A percentile compares a stretch with the other conserved stretches of the same genome.
phyloP scores from a whole-genome alignment of 2,797 vertebrate species.

The Morelia viridis region DNA sequence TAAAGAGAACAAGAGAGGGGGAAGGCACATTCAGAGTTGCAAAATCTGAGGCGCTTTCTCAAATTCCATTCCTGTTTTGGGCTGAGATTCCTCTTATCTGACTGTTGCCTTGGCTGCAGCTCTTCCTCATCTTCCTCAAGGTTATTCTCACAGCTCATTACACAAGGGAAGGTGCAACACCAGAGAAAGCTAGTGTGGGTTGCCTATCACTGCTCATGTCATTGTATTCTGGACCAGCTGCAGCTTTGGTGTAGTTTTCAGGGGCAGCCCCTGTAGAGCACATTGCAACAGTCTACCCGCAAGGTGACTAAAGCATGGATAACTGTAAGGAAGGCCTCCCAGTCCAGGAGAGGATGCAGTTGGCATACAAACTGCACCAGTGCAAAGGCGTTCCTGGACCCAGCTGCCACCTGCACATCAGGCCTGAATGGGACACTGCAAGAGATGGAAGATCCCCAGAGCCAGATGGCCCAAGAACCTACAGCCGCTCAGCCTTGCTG shows the following conservation, averaged over 20 bases:
- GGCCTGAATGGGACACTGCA: background rate
- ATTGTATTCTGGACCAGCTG: background rate
- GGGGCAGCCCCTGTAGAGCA: background rate
- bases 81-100: background rate
- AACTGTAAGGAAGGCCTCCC: background rate
- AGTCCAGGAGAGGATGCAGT: background rate
- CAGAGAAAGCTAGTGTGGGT: background rate
- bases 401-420: background rate
- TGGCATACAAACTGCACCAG: background rate
- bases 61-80: background rate
- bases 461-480: background rate
- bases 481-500: background rate
- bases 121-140: background rate
- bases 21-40: background rate
- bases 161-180: background rate
- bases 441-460: background rate
- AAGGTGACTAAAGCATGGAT: background rate
- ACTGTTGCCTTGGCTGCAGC: background rate
- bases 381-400: background rate
- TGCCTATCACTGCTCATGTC: background rate
- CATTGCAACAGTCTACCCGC: background rate
- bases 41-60: background rate
- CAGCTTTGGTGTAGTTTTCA: background rate
- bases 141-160: background rate
- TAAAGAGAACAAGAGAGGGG: background rate